Conservation (phyloP, 2,888 invertebrate genomes). For the Caradrina clavipalpis region DNA sequence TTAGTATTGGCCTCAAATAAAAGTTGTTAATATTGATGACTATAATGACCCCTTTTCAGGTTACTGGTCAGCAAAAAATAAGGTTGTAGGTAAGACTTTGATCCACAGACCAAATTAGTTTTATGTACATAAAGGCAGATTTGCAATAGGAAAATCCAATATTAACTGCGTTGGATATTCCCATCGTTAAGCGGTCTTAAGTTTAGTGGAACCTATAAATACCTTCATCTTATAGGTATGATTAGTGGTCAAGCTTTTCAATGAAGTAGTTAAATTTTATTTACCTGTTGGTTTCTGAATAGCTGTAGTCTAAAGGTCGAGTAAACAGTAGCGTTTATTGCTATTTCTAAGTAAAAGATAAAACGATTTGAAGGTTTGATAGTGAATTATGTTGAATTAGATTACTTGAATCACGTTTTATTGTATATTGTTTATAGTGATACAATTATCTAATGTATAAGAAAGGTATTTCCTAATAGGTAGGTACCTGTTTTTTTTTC, state of each 20-base stretch:
- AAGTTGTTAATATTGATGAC: too few species aligned
- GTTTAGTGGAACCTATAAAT: conserved; percentile 21
- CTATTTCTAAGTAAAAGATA: conserved; percentile 25
- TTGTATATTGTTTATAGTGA: background rate
- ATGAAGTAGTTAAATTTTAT: background rate
- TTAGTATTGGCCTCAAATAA: too few species aligned
- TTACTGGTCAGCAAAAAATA: too few species aligned
- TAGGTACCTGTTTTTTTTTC: conserved; percentile 5
- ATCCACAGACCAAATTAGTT: too few species aligned
- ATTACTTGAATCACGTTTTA: conserved; percentile 1
- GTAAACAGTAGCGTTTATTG: conserved; percentile 1
- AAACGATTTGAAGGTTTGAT: conserved; percentile 1
- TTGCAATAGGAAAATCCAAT: conserved; percentile 1
- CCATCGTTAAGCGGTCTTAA: background rate
- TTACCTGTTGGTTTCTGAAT: conserved; percentile 2
- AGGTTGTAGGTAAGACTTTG: too few species aligned
- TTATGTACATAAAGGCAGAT: background rate
- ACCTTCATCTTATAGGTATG: background rate
- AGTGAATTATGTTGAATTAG: background rate
- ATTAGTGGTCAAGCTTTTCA: background rate
- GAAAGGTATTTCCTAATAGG: background rate
- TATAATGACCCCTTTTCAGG: too few species aligned
- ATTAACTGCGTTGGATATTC: conserved; percentile 17
- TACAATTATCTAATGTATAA: background rate
- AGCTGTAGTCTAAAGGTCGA: conserved; percentile 7